These are phyloP conservation scores for Brachionus rotundiformis DNA, from an alignment of 1,140 invertebrate genomes.

Conservation along the genomic window DNA sequence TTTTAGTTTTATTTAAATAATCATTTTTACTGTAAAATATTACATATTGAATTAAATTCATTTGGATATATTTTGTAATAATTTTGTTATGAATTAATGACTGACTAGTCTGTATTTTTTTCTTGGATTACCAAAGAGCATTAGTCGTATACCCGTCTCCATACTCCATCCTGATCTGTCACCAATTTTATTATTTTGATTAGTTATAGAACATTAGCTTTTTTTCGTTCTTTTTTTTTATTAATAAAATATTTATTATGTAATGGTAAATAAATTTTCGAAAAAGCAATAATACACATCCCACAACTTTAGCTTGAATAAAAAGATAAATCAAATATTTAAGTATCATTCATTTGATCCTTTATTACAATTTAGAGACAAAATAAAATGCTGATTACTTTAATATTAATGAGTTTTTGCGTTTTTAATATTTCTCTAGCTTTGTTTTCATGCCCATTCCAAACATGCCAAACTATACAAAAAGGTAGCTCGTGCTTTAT, in stretches of 20 bases:
- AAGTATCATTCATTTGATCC: slow-evolving; percentile 9
- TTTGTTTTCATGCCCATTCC: not conserved
- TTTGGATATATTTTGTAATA: too few species aligned
- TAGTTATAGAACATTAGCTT: slow-evolving; percentile 6
- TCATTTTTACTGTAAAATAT: too few species aligned
- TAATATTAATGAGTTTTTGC: not conserved
- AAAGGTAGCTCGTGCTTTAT: not conserved
- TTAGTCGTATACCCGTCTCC: too few species aligned
- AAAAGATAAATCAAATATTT: not conserved
- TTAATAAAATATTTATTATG: not conserved
- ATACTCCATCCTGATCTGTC: too few species aligned
- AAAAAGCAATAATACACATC: not conserved
- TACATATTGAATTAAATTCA: too few species aligned
- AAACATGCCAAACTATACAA: not conserved
- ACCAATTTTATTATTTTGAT: too few species aligned
- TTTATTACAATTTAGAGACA: not conserved
- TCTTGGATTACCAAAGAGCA: too few species aligned
- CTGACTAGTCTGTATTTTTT: too few species aligned
- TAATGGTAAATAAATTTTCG: not conserved
- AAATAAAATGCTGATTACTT: slow-evolving; percentile 1
- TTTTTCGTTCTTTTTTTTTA: not conserved
- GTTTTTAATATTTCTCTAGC: not conserved
- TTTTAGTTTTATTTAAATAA: too few species aligned
- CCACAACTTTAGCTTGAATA: not conserved
- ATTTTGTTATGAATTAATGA: too few species aligned